Evolutionary conservation across 2,888 invertebrate genomes (phyloP).

Genomic region (Melinopterus prodromus): DNA sequence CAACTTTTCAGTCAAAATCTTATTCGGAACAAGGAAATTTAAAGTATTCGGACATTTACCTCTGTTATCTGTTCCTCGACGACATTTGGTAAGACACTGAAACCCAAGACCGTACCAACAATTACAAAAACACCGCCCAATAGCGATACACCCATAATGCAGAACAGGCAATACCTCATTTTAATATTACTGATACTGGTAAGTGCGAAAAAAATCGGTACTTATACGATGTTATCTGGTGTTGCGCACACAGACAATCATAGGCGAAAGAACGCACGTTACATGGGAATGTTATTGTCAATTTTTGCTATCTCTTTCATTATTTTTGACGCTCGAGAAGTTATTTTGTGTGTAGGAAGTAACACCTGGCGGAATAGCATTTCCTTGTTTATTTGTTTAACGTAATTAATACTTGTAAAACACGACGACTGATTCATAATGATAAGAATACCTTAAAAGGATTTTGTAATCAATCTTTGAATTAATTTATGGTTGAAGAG

Average conservation of each 20-base stretch:
- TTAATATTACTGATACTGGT: constrained; percentile 5
- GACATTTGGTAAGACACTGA: constrained; percentile 26
- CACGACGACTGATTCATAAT: too few relatives aligned
- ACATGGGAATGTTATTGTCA: background rate
- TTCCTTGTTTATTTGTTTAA: too few relatives aligned
- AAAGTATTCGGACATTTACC: background rate
- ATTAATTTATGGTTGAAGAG: too few relatives aligned
- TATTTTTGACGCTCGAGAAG: background rate
- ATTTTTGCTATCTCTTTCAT: background rate
- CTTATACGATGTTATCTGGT: background rate
- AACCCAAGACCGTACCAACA: constrained; percentile 27
- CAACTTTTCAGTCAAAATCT: too few relatives aligned
- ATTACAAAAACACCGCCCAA: constrained; percentile 27
- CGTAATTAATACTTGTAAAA: too few relatives aligned
- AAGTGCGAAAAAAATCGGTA: background rate
- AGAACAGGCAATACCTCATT: constrained; percentile 14
- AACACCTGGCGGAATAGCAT: too few relatives aligned
- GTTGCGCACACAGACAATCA: background rate
- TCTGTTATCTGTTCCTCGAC: constrained; percentile 26
- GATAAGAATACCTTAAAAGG: too few relatives aligned
- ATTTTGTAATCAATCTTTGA: too few relatives aligned
- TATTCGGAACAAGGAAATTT: too few relatives aligned
- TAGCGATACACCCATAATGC: constrained; percentile 8
- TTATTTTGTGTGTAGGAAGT: too few relatives aligned
- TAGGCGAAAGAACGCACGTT: background rate